A percentile compares a stretch with the other conserved stretches of the same genome.
Evolutionary conservation across 2,888 invertebrate genomes (phyloP).

Genomic region (Eurois occulta): DNA sequence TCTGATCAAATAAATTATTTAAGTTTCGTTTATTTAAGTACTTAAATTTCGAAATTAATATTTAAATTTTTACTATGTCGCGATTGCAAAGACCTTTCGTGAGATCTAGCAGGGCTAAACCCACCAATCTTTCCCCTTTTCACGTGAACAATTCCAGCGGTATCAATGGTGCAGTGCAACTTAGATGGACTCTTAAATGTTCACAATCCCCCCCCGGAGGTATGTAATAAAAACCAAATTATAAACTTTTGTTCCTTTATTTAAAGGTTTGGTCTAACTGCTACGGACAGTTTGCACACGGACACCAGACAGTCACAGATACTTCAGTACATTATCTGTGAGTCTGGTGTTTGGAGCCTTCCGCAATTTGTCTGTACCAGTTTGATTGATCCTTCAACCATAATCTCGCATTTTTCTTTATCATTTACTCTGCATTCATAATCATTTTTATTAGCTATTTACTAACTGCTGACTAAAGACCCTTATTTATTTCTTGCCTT

Average conservation of each 20-base stretch:
- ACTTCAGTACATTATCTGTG: neutral
- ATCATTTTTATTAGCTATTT: slow-evolving; percentile 26
- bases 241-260: slow-evolving; percentile 25
- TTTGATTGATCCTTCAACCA: slow-evolving; percentile 3
- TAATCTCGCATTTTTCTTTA: slow-evolving; percentile 17
- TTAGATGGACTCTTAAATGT: slow-evolving; percentile 68
- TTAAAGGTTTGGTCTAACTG: neutral
- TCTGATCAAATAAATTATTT: neutral
- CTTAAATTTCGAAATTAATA: neutral
- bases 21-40: too few species aligned
- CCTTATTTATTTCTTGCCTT: slow-evolving; percentile 13
- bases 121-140: slow-evolving; percentile 17
- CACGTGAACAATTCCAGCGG: slow-evolving; percentile 41
- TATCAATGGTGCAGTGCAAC: slow-evolving; percentile 38
- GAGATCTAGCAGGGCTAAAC: slow-evolving; percentile 13
- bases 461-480: slow-evolving; percentile 20
- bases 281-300: neutral
- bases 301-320: neutral
- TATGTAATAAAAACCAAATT: slow-evolving; percentile 47
- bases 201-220: slow-evolving; percentile 77
- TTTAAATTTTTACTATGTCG: neutral
- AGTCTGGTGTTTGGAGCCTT: neutral
- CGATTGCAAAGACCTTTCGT: neutral
- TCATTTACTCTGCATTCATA: slow-evolving; percentile 7
- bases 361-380: neutral